Evolutionary conservation across 2,113 vertebrate genomes (phyloP).

Genomic region (Equus przewalskii): DNA sequence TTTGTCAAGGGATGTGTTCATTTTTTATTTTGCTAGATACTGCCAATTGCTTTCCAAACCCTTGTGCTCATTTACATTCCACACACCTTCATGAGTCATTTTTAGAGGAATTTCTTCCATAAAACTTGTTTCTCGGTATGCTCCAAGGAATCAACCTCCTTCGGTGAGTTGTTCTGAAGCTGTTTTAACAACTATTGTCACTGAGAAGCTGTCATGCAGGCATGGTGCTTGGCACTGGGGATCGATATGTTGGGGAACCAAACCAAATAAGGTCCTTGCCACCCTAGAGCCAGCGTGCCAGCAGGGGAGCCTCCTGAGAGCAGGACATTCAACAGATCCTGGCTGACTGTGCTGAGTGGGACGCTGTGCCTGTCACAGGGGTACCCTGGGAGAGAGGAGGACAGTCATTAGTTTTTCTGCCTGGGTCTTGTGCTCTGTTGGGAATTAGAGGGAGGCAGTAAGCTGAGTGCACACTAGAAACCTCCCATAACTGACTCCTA

Average conservation of each 20-base stretch:
- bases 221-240: neutral
- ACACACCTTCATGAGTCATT: neutral
- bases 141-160: neutral
- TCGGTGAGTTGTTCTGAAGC: neutral
- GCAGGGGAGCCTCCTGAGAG: neutral
- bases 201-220: too few relatives aligned
- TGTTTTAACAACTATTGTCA: neutral
- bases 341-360: too few relatives aligned
- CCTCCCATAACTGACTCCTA: neutral
- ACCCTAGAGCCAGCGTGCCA: fast-evolving
- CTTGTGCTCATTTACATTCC: neutral
- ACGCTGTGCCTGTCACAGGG: neutral
- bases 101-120: neutral
- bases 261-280: neutral
- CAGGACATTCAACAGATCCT: neutral
- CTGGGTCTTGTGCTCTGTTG: neutral
- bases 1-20: neutral
- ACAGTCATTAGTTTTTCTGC: neutral
- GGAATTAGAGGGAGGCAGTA: neutral
- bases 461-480: neutral
- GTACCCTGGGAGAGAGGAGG: neutral
- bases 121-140: neutral
- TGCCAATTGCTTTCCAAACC: neutral
- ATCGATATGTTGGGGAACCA: neutral
- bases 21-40: neutral